Percentiles rank a stretch among this genome's conserved stretches.
phyloP scores from a whole-genome alignment of 2,113 vertebrate genomes.

The Brachypodius melanocephalos region DNA sequence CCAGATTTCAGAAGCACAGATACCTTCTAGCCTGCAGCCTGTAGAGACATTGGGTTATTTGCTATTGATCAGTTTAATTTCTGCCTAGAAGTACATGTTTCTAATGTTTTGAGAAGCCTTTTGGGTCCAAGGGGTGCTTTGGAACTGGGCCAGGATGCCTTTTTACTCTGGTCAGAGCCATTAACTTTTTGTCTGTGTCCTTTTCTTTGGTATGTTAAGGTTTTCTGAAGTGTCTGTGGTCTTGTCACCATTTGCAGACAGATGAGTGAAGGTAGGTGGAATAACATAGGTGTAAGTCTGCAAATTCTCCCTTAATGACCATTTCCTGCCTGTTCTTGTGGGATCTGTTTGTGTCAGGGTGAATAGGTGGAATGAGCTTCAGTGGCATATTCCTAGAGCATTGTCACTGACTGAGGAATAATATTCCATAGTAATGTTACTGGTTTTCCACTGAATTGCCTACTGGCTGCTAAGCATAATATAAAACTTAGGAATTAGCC shows the following conservation, averaged over 20 bases:
- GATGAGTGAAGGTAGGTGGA: neutral
- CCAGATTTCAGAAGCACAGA: neutral
- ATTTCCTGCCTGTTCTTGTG: neutral
- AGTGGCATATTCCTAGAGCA: accelerated
- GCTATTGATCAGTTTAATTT: neutral
- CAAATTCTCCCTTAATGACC: neutral
- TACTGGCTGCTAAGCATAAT: neutral
- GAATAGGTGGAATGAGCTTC: neutral
- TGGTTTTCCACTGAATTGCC: neutral
- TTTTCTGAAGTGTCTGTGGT: neutral
- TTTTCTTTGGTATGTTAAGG: neutral
- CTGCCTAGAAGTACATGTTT: neutral
- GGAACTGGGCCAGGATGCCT: neutral
- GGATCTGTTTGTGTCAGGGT: neutral
- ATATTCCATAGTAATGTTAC: neutral
- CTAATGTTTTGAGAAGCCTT: neutral
- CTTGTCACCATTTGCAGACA: neutral
- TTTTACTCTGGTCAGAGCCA: neutral
- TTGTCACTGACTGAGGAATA: neutral
- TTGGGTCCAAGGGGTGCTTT: neutral
- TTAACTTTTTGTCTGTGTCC: neutral
- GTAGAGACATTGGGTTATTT: neutral
- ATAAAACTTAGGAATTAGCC: neutral
- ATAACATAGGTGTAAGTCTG: neutral
- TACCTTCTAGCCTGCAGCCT: neutral